Base-by-base conservation (phyloP, 2,113 vertebrate species). In the Falcunculus frontatus region DNA sequence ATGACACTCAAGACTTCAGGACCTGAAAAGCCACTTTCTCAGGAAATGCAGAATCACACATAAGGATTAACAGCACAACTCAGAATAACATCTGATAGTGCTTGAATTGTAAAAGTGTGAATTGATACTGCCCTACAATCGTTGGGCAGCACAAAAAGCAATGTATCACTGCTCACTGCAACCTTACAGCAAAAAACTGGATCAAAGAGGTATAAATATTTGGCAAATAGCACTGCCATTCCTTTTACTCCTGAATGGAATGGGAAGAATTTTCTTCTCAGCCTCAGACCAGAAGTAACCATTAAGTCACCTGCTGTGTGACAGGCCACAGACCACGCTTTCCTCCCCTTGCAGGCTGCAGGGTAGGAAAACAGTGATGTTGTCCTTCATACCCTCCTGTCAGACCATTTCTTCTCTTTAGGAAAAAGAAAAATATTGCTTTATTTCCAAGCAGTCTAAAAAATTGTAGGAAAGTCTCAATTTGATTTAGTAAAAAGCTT, bases 21-120 rank as follows among this genome's bases (percentile, higher is more conserved):
- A 90, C 53, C 64, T 72, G 60, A 67, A 83, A 74, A 94, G 79
- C 47, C 46, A 76, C 77, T 62, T 97, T 80, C 53, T 75, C n/a
- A 60, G 74, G 84, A 95, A 95, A 92, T 5, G 11, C 77, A 92
- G 65, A 68, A 37, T 50, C 55, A 87, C 73, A 83, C 60, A 70
- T 5, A 79, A 16, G 53, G 72, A 95, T 49, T 37, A 94, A 67
- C 59, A 47, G 33, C 15, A 35, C 16, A 32, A n/a, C 23, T 68
- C 65, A 46, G 73, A 83, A 12, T 30, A 78, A 75, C 22, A 69
- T n/a, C 79, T 60, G 59, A 65, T 55, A 67, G 16, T 62, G 52
- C 60, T 67, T 44, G 46, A 59, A 49, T 78, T 46, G 41, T 41
- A 73, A 78, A 78, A 64, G 3, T 27, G 9, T 21, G 49, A 72